Conservation (phyloP, 2,113 vertebrate genomes). For the Pterophyllum scalare region DNA sequence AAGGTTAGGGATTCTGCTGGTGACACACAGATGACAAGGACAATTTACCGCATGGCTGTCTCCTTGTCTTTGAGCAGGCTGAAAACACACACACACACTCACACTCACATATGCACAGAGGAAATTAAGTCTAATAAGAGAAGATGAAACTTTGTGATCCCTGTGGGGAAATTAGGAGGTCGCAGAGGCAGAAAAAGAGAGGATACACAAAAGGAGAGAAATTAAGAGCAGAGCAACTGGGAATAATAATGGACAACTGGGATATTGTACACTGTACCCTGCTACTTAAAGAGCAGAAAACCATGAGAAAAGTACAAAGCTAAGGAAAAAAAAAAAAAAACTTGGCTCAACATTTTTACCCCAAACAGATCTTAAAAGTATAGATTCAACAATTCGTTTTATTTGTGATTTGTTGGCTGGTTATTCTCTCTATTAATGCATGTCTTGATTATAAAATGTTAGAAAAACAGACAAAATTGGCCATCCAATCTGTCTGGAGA, state of each 20-base stretch:
- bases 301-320: constrained; percentile 3
- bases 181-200: constrained; percentile 35
- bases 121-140: constrained; percentile 68
- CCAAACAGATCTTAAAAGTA: no score
- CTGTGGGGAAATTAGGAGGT: constrained; percentile 67
- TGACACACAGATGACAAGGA: constrained; percentile 65
- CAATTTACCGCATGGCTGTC: constrained; percentile 61
- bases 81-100: constrained; percentile 17
- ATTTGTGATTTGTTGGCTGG: not conserved
- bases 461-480: not conserved
- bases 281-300: not conserved
- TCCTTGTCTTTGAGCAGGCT: constrained; percentile 52
- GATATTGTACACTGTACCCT: not conserved
- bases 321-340: not conserved
- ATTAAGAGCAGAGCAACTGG: constrained; percentile 46
- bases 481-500: not conserved
- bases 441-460: not conserved
- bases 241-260: constrained; percentile 33
- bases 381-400: not conserved
- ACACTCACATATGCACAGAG: constrained; percentile 20
- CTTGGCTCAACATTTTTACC: not conserved
- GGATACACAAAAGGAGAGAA: constrained; percentile 48
- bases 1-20: constrained; percentile 62
- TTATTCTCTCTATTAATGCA: not conserved
- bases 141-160: constrained; percentile 64